Percentiles rank a stretch among this genome's conserved stretches.
Evolutionary conservation across 2,113 vertebrate genomes (phyloP).

Genomic region (Ovis aries): DNA sequence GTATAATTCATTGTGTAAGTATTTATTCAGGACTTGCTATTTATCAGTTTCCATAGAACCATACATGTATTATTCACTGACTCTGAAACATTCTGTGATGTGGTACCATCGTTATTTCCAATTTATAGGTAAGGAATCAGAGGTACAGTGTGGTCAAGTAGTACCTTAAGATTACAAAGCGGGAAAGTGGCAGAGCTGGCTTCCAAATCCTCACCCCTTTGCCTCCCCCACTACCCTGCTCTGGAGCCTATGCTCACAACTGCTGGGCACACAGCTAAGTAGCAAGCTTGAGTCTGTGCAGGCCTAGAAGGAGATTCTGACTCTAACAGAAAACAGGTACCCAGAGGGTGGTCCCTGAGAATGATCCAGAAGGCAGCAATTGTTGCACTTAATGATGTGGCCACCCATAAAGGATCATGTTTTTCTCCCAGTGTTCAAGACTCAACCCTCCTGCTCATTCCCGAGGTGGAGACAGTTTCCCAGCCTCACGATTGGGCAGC

Average conservation of each 20-base stretch:
- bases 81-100: background rate
- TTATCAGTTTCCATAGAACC: constrained; percentile 61
- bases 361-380: background rate
- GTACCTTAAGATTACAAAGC: background rate
- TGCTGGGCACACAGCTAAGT: background rate
- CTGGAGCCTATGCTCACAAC: too few relatives aligned
- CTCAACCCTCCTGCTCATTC: background rate
- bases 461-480: background rate
- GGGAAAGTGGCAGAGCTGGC: background rate
- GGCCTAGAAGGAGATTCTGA: background rate
- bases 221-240: background rate
- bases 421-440: background rate
- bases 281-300: background rate
- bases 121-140: background rate
- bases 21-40: constrained; percentile 70
- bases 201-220: background rate
- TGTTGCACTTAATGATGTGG: background rate
- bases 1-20: background rate
- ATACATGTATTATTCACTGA: background rate
- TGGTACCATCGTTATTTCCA: background rate
- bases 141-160: background rate
- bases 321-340: background rate
- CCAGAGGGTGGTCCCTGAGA: background rate
- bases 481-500: accelerated
- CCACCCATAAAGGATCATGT: background rate